These are phyloP conservation scores for Anguilla megastoma DNA, from an alignment of 2,797 vertebrate species.

Conservation along the genomic window DNA sequence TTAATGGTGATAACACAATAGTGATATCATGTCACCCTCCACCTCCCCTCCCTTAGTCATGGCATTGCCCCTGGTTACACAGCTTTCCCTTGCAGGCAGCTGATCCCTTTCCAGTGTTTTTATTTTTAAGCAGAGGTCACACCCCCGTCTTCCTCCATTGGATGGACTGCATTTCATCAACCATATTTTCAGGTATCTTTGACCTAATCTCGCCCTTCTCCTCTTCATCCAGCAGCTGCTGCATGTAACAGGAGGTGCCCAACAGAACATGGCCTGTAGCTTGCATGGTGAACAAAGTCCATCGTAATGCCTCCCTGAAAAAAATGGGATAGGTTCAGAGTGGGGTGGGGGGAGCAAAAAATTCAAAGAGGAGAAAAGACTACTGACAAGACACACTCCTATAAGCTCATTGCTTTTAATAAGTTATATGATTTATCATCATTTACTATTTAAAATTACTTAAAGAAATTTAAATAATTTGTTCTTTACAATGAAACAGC, in stretches of 20 bases:
- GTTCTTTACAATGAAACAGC: background rate
- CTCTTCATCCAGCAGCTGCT: slow-evolving; percentile 84
- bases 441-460: too few relatives aligned
- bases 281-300: slow-evolving; percentile 88
- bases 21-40: background rate
- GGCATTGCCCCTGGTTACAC: background rate
- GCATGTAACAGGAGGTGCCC: slow-evolving; percentile 88
- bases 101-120: background rate
- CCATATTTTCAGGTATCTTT: slow-evolving; percentile 54
- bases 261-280: slow-evolving; percentile 88
- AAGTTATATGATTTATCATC: too few relatives aligned
- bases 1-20: slow-evolving; percentile 21
- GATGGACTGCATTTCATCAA: slow-evolving; percentile 62
- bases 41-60: background rate
- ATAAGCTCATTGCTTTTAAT: background rate
- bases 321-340: slow-evolving; percentile 28
- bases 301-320: slow-evolving; percentile 84
- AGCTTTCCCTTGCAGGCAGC: background rate
- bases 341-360: background rate
- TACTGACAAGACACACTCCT: background rate
- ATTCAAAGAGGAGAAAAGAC: background rate
- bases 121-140: slow-evolving; percentile 34
- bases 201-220: slow-evolving; percentile 58
- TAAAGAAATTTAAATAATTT: too few relatives aligned
- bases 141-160: slow-evolving; percentile 55